Evolutionary conservation across 2,888 invertebrate species (phyloP).

Genomic region (Merodon equestris): DNA sequence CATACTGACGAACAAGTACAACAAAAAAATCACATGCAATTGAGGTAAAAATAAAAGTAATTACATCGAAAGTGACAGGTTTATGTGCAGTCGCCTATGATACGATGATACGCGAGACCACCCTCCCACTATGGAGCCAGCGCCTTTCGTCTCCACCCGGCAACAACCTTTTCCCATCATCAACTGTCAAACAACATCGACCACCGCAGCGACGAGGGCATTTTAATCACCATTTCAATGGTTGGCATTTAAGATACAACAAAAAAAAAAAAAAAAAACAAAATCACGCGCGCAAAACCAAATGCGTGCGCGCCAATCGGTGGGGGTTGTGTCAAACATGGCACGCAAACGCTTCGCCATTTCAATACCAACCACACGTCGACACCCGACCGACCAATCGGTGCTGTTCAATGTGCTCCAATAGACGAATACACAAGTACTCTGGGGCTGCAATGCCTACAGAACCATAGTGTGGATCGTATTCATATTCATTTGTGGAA

Average conservation of each 20-base stretch:
- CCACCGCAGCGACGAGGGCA: slow-evolving; percentile 60
- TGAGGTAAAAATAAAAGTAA: slow-evolving; percentile 42
- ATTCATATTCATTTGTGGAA: slow-evolving; percentile 36
- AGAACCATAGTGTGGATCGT: too few relatives aligned
- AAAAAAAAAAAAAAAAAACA: neutral
- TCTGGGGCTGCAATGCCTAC: too few relatives aligned
- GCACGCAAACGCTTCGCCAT: slow-evolving; percentile 62
- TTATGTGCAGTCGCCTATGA: slow-evolving; percentile 42
- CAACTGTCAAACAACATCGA: slow-evolving; percentile 60
- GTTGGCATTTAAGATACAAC: slow-evolving; percentile 46
- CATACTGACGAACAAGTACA: slow-evolving; percentile 26
- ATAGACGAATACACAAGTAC: too few relatives aligned
- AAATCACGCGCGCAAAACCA: slow-evolving; percentile 38
- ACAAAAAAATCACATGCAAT: slow-evolving; percentile 16
- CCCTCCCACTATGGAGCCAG: slow-evolving; percentile 33
- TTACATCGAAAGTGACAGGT: slow-evolving; percentile 65
- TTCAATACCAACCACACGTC: slow-evolving; percentile 10
- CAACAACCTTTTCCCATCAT: slow-evolving; percentile 62
- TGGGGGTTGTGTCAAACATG: slow-evolving; percentile 57
- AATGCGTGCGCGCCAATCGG: slow-evolving; percentile 31
- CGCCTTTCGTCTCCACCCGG: slow-evolving; percentile 15
- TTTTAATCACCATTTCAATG: slow-evolving; percentile 65
- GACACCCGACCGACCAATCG: slow-evolving; percentile 44
- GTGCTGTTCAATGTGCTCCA: slow-evolving; percentile 4
- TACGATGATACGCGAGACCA: slow-evolving; percentile 42